Evolutionary conservation across 2,113 vertebrate genomes (phyloP).

Genomic region (Phrynocephalus versicolor): DNA sequence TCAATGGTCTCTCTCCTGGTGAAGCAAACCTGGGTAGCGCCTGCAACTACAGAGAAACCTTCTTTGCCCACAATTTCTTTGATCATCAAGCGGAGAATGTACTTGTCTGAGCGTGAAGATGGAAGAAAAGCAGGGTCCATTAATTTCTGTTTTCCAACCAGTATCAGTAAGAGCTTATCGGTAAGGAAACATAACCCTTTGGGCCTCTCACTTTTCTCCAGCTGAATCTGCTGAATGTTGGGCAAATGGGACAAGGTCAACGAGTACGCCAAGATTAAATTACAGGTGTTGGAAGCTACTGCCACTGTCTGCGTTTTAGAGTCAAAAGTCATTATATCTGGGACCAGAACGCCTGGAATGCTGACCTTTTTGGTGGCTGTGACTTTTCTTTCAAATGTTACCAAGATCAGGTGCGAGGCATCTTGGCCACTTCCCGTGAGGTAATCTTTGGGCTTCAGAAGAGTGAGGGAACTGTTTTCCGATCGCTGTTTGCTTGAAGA

Average conservation of each 20-base stretch:
- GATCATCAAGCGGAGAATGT: constrained; percentile 78
- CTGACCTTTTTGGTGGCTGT: constrained; percentile 87
- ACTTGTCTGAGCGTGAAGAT: constrained; percentile 90
- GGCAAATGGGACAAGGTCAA: constrained; percentile 82
- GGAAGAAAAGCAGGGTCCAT: constrained; percentile 88
- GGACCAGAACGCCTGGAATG: constrained; percentile 92
- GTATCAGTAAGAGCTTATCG: constrained; percentile 85
- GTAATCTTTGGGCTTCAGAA: constrained; percentile 82
- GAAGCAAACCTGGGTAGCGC: constrained; percentile 53
- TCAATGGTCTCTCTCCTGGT: constrained; percentile 73
- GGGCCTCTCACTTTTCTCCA: constrained; percentile 87
- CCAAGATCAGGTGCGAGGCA: constrained; percentile 90
- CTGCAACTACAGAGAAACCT: constrained; percentile 40
- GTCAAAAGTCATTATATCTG: constrained; percentile 91
- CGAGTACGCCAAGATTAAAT: constrained; percentile 87
- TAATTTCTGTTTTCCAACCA: constrained; percentile 89
- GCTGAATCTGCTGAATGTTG: constrained; percentile 89
- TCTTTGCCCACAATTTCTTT: constrained; percentile 80
- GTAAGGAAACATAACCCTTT: constrained; percentile 93
- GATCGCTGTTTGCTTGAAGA: constrained; percentile 75
- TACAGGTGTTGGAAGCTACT: constrained; percentile 90
- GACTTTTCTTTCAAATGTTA: constrained; percentile 88
- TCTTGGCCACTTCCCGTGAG: constrained; percentile 87
- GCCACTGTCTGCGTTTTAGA: constrained; percentile 80
- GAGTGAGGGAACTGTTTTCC: constrained; percentile 83